A percentile compares a stretch with the other conserved stretches of the same genome.
phyloP scores from a whole-genome alignment of 53 echinoderm and acorn worm species.

The Astropecten irregularis region DNA sequence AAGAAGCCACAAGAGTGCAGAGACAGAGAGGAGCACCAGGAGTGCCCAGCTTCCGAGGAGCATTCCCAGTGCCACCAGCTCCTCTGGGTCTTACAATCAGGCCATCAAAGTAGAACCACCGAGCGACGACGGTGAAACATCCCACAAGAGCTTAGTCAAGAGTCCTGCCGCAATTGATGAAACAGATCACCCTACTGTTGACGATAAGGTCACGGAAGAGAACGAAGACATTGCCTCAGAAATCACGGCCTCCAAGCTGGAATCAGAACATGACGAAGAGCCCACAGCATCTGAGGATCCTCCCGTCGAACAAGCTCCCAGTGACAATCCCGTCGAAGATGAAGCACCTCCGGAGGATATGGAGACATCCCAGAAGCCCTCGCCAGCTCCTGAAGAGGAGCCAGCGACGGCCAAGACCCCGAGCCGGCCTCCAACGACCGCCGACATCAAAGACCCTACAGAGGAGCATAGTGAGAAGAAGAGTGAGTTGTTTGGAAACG shows the following conservation, averaged over 20 bases:
- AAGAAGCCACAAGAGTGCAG: not conserved
- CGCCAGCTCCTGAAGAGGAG: not conserved
- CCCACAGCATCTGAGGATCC: not conserved
- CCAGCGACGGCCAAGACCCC: not conserved
- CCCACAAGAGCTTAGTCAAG: not conserved
- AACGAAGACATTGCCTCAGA: not conserved
- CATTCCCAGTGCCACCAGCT: constrained; percentile 26
- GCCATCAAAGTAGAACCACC: not conserved
- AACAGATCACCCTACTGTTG: not conserved
- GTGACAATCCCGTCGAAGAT: not conserved
- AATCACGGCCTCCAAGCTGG: not conserved
- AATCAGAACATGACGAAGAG: not conserved
- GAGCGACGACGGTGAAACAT: not conserved
- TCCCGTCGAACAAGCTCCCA: not conserved
- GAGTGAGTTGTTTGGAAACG: constrained; percentile 29
- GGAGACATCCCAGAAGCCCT: not conserved
- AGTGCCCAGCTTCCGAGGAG: not conserved
- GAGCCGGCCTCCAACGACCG: not conserved
- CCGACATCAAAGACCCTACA: not conserved
- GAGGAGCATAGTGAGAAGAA: not conserved
- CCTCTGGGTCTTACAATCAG: not conserved
- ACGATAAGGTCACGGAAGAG: not conserved
- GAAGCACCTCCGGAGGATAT: not conserved
- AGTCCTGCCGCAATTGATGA: not conserved
- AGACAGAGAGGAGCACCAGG: not conserved